Conservation (phyloP, 2,797 vertebrate species). For the Hydrocynus forskahlii region DNA sequence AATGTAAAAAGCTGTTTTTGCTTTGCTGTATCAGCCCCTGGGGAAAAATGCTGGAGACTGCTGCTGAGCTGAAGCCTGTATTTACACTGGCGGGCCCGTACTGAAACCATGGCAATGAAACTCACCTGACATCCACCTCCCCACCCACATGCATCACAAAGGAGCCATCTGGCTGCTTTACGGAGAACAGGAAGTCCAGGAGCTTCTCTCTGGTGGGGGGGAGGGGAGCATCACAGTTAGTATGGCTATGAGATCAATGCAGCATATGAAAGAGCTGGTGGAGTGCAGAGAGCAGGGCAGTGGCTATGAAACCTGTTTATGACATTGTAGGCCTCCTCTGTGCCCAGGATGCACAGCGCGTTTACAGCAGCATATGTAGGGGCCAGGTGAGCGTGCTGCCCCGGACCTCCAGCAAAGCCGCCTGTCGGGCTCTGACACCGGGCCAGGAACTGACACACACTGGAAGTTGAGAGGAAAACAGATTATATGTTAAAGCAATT, state of each 20-base stretch:
- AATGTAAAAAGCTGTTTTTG: constrained; percentile 23
- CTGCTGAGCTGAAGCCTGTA: background rate
- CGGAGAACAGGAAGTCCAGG: constrained; percentile 85
- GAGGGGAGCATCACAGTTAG: constrained; percentile 17
- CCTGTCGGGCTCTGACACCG: constrained; percentile 89
- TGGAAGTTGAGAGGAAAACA: constrained; percentile 55
- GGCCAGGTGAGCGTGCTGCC: constrained; percentile 93
- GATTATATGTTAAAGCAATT: background rate
- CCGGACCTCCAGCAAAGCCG: constrained; percentile 91
- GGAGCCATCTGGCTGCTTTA: constrained; percentile 94
- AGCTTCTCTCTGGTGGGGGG: constrained; percentile 87
- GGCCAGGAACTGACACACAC: constrained; percentile 90
- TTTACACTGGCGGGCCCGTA: constrained; percentile 11
- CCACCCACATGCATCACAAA: constrained; percentile 96
- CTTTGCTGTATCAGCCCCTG: background rate
- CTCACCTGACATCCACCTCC: constrained; percentile 96
- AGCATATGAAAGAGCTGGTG: background rate
- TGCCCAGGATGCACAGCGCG: constrained; percentile 93
- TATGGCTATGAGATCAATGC: constrained; percentile 8
- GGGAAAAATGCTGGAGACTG: constrained; percentile 2
- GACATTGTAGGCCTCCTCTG: constrained; percentile 88
- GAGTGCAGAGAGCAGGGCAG: background rate
- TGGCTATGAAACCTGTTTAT: constrained; percentile 85
- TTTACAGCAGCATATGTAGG: constrained; percentile 95
- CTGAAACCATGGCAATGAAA: constrained; percentile 45